Evolutionary conservation across 2,797 vertebrate genomes (phyloP), one percentile per base, ranked within the genome.

Genomic region (Rhinophrynus dorsalis): DNA sequence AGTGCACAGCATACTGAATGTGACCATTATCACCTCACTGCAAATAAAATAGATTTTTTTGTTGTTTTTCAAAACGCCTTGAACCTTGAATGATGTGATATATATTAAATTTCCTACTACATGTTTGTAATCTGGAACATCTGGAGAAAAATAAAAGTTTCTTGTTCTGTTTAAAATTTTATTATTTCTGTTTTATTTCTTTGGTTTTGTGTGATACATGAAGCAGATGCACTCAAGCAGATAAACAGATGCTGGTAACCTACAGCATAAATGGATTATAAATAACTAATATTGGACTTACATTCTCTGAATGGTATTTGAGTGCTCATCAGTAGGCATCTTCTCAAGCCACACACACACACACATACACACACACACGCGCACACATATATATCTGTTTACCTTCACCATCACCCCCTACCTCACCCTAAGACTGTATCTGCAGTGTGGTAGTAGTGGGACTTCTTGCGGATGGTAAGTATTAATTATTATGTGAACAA

Each of bases 1-100:
- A 58, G 66, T 29, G 55, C 29, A 32, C 32, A 59, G 42, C 66
- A 68, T 68, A 37, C 44, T 59, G 66, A 68, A 50, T 40, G 24
- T 23, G 9, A 17, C 17, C 32, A 51, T 51, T 68, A 68, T 50
- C 52, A 29, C 23, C 37, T 59, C 23, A 17, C 65, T 48, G 38
- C 40, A 38, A 66, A 66, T 38, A 56, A 58, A 27, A 40, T 7
- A 21, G 18, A 15, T 38, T 47, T 1, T 24, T 44, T 27, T 45
- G 2, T 59, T 50, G 38, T 44, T 42, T 32, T 66, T 30, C 21
- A 30, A 50, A 27, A 29, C 42, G 27, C n/a, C 23, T 48, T 50
- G 40, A 67, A 67, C 54, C 20, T 48, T 58, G 57, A 50, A 67
- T 65, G 12, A 50, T 18, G 15, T 37, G 30, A 59, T 45, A 38